These are phyloP conservation scores for Caenorhabditis drosophilae DNA, from an alignment of 2,888 invertebrate genomes.

Conservation along the genomic window DNA sequence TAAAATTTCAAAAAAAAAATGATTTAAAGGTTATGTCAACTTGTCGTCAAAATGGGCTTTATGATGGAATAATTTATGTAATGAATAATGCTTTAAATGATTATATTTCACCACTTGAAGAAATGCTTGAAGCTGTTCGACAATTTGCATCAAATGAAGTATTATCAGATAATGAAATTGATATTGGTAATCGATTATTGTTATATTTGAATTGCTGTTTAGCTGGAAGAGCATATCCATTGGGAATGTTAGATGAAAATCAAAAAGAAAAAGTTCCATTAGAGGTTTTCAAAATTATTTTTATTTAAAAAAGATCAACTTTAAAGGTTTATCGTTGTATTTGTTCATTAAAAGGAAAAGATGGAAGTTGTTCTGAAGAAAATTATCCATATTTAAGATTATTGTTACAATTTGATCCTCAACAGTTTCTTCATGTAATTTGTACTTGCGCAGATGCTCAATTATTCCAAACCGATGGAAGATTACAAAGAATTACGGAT, in stretches of 20 bases:
- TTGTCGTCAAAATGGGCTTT: conserved; percentile 75
- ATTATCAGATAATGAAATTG: conserved; percentile 71
- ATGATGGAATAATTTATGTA: conserved; percentile 80
- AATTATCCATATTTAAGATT: conserved; percentile 72
- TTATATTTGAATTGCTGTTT: conserved; percentile 85
- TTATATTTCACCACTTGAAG: conserved; percentile 78
- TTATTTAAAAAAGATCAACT: conserved; percentile 51
- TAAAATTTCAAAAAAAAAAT: no score
- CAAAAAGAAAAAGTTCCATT: conserved; percentile 49
- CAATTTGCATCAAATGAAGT: conserved; percentile 49
- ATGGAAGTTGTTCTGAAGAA: conserved; percentile 23
- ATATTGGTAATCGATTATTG: conserved; percentile 82
- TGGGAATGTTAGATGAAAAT: conserved; percentile 71
- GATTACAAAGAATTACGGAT: conserved; percentile 47
- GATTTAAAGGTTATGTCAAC: conserved; percentile 73
- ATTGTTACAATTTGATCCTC: conserved; percentile 81
- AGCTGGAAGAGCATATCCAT: conserved; percentile 83
- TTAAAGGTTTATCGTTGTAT: conserved; percentile 55
- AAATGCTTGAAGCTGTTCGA: conserved; percentile 62
- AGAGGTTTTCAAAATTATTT: no score
- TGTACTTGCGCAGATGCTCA: conserved; percentile 59
- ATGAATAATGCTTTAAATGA: conserved; percentile 81
- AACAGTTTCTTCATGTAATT: conserved; percentile 72
- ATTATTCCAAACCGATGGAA: conserved; percentile 46
- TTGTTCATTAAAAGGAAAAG: conserved; percentile 41